Evolutionary conservation across 2,888 invertebrate species (phyloP).

Genomic region (Agelastica alni): DNA sequence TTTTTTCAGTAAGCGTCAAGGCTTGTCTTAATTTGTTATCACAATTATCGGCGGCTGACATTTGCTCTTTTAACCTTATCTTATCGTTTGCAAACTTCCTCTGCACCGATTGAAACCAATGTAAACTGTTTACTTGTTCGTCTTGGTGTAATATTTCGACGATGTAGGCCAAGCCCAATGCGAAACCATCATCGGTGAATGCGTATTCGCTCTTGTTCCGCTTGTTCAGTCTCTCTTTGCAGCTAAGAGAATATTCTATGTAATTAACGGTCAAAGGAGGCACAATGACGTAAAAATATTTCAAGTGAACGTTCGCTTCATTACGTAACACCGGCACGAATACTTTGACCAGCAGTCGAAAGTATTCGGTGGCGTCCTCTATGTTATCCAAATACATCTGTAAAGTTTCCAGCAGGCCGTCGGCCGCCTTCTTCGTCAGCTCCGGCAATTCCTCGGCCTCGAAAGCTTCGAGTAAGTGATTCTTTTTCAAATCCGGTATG

Average conservation of each 20-base stretch:
- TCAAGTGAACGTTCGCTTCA: slow-evolving; percentile 83
- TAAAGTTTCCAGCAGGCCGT: slow-evolving; percentile 77
- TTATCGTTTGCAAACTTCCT: slow-evolving; percentile 72
- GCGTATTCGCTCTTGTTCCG: slow-evolving; percentile 85
- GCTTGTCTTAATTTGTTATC: slow-evolving; percentile 93
- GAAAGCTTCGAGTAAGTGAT: slow-evolving; percentile 65
- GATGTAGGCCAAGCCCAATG: slow-evolving; percentile 92
- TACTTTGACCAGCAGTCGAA: slow-evolving; percentile 83
- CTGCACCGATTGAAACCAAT: slow-evolving; percentile 91
- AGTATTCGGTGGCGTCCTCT: slow-evolving; percentile 85
- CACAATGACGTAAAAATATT: slow-evolving; percentile 90
- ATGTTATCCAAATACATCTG: slow-evolving; percentile 80
- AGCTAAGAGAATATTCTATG: slow-evolving; percentile 88
- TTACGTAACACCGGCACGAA: slow-evolving; percentile 89
- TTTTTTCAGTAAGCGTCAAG: slow-evolving; percentile 82
- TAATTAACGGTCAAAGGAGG: slow-evolving; percentile 94
- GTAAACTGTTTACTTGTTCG: slow-evolving; percentile 83
- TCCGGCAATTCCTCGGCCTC: slow-evolving; percentile 64
- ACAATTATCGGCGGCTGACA: slow-evolving; percentile 60
- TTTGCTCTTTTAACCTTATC: slow-evolving; percentile 60
- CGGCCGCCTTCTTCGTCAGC: slow-evolving; percentile 68
- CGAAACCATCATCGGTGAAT: slow-evolving; percentile 98
- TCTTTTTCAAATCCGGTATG: slow-evolving; percentile 73
- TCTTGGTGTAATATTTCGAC: slow-evolving; percentile 86
- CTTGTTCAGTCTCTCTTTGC: slow-evolving; percentile 91